phyloP scores from a whole-genome alignment of 2,888 invertebrate genomes.

The Mechanitis mazaeus region DNA sequence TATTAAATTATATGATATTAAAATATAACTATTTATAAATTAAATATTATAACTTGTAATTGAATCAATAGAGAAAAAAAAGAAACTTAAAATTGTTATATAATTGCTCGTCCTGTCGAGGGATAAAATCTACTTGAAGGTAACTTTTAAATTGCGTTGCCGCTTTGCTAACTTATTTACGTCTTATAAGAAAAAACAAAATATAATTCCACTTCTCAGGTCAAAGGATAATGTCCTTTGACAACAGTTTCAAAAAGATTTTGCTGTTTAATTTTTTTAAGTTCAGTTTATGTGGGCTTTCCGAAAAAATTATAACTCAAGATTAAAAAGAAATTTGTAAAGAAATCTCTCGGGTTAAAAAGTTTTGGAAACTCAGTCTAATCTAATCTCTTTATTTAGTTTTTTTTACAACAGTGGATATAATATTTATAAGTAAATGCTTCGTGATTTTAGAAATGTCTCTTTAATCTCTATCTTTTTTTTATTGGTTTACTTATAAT shows the following conservation, averaged over 20 bases:
- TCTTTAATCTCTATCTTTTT: too few species aligned
- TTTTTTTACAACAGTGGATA: neutral
- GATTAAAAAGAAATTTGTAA: constrained; percentile 73
- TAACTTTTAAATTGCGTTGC: constrained; percentile 71
- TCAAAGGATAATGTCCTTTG: constrained; percentile 74
- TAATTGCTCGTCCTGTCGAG: constrained; percentile 25
- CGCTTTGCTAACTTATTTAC: constrained; percentile 69
- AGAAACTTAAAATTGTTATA: too few species aligned
- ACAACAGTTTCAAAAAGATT: constrained; percentile 74
- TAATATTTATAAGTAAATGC: neutral
- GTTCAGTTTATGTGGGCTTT: constrained; percentile 66
- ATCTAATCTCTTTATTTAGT: constrained; percentile 5
- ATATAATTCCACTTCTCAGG: constrained; percentile 74
- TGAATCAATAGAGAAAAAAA: too few species aligned
- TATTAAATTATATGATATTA: too few species aligned
- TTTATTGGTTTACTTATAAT: too few species aligned
- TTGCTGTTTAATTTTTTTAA: constrained; percentile 75
- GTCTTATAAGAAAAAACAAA: constrained; percentile 70
- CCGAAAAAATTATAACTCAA: constrained; percentile 72
- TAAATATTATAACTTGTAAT: too few species aligned
- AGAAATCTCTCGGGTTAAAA: constrained; percentile 64
- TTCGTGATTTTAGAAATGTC: too few species aligned
- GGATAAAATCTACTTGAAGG: constrained; percentile 49
- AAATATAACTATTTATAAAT: too few species aligned
- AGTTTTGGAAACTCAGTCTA: constrained; percentile 46